These are phyloP conservation scores for Champsocephalus gunnari DNA, from an alignment of 2,797 vertebrate genomes.

Conservation along the genomic window DNA sequence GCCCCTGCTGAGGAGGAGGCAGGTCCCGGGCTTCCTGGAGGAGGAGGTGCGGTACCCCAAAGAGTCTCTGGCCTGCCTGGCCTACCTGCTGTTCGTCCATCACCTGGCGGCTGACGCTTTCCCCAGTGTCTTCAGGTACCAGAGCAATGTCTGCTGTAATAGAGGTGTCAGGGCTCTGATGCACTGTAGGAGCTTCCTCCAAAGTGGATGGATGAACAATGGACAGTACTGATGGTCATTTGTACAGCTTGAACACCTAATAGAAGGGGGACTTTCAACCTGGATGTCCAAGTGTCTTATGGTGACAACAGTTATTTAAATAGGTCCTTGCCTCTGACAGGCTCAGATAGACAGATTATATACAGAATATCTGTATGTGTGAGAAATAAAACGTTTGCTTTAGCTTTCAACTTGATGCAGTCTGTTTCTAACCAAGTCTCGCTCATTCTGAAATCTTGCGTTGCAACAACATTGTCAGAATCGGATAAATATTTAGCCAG, in stretches of 20 bases:
- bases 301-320: too few relatives aligned
- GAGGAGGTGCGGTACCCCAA: constrained; percentile 88
- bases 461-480: too few relatives aligned
- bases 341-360: too few relatives aligned
- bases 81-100: constrained; percentile 93
- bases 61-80: constrained; percentile 90
- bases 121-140: constrained; percentile 86
- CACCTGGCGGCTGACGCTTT: constrained; percentile 88
- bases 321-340: too few relatives aligned
- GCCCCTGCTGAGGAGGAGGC: constrained; percentile 78
- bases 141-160: fast-evolving
- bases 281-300: too few relatives aligned
- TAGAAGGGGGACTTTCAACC: too few relatives aligned
- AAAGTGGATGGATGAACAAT: background rate
- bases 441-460: too few relatives aligned
- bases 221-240: background rate
- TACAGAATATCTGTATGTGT: too few relatives aligned
- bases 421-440: too few relatives aligned
- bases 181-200: background rate
- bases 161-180: background rate
- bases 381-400: too few relatives aligned
- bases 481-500: too few relatives aligned
- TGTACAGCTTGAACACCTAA: background rate
- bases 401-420: too few relatives aligned
- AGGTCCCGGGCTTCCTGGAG: constrained; percentile 84